A percentile compares a stretch with the other conserved stretches of the same genome.
phyloP scores from a whole-genome alignment of 2,113 vertebrate genomes.

The Gymnocephalus cernua region DNA sequence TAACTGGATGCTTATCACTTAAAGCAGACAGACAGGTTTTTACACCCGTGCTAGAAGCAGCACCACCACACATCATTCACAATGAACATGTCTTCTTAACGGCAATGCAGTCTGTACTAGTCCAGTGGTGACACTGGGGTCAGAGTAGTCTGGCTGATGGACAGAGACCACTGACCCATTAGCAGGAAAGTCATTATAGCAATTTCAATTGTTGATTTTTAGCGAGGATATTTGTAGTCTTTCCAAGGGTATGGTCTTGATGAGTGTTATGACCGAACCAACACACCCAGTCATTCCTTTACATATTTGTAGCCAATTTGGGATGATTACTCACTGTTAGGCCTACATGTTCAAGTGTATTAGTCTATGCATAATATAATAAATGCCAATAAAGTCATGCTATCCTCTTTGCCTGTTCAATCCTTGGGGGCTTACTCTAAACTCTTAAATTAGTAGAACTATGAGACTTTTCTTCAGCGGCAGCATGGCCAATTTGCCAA shows the following conservation, averaged over 20 bases:
- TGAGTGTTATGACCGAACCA: not conserved
- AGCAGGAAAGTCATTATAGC: not conserved
- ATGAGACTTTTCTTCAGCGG: not conserved
- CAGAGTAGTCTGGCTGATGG: constrained; percentile 8
- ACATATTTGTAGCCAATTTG: constrained; percentile 27
- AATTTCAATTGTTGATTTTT: constrained; percentile 1
- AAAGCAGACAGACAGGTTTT: constrained; percentile 89
- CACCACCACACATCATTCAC: constrained; percentile 78
- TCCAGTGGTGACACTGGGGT: constrained; percentile 41
- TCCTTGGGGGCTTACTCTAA: constrained; percentile 12
- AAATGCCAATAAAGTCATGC: not conserved
- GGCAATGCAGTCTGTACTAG: constrained; percentile 49
- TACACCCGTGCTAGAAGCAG: constrained; percentile 56
- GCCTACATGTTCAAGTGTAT: not conserved
- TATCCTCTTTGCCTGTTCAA: not conserved
- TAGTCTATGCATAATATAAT: not conserved
- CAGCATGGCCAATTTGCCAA: not conserved
- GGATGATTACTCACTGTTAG: not conserved
- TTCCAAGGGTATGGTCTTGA: not conserved
- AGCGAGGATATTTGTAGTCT: not conserved
- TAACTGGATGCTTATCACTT: constrained; percentile 94
- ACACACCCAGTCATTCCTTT: constrained; percentile 20
- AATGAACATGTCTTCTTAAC: constrained; percentile 55
- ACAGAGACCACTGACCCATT: constrained; percentile 22
- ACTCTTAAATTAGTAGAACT: not conserved